phyloP scores from a whole-genome alignment of 1,140 invertebrate species.

The Luehdorfia chinensis region DNA sequence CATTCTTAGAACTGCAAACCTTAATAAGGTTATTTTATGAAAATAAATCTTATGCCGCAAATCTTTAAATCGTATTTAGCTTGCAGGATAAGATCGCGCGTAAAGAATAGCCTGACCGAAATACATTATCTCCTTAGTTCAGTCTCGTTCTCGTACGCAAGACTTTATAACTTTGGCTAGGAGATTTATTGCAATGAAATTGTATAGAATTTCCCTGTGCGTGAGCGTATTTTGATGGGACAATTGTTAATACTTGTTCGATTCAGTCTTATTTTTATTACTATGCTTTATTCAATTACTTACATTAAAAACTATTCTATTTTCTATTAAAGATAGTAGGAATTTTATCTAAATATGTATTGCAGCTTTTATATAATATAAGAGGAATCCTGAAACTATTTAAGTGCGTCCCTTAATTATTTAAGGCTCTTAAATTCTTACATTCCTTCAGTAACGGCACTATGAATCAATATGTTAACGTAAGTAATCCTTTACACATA shows the following conservation, averaged over 20 bases:
- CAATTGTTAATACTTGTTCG: slow-evolving; percentile 57
- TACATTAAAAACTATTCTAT: no score
- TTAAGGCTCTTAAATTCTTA: no score
- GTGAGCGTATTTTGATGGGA: slow-evolving; percentile 45
- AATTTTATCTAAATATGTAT: no score
- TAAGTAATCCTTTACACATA: no score
- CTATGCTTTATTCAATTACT: no score
- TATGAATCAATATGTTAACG: no score
- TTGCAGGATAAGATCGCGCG: slow-evolving; percentile 24
- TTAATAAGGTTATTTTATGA: not conserved
- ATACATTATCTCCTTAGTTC: slow-evolving; percentile 61
- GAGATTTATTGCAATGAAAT: slow-evolving; percentile 71
- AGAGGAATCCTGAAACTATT: no score
- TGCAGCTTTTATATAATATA: no score
- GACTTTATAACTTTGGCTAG: slow-evolving; percentile 54
- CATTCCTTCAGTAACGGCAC: no score
- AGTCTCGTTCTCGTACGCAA: slow-evolving; percentile 50
- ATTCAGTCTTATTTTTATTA: no score
- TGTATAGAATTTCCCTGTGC: slow-evolving; percentile 57
- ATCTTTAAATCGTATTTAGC: slow-evolving; percentile 23
- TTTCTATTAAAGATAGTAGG: no score
- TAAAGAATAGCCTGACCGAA: slow-evolving; percentile 53
- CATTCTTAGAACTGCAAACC: slow-evolving; percentile 16
- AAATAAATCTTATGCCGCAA: slow-evolving; percentile 18
- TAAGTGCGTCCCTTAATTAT: no score